Evolutionary conservation across 2,888 invertebrate species (phyloP).

Genomic region (Schizaphis graminum): DNA sequence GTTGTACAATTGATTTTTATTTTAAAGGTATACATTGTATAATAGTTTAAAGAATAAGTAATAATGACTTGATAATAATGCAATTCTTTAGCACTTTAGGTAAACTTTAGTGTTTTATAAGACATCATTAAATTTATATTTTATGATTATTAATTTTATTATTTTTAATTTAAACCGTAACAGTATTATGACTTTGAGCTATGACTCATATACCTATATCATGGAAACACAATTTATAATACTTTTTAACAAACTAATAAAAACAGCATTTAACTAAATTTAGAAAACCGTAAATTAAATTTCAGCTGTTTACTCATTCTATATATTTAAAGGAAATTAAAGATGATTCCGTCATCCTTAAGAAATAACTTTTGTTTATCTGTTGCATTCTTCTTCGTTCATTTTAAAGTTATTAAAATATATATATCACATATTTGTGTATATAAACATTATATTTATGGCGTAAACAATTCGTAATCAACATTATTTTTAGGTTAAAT

Average conservation of each 20-base stretch:
- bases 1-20: background rate
- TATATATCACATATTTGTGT: background rate
- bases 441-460: background rate
- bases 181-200: background rate
- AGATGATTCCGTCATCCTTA: background rate
- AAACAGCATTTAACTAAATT: constrained; percentile 8
- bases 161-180: background rate
- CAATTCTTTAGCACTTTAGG: too few species aligned
- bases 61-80: too few species aligned
- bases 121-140: background rate
- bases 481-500: background rate
- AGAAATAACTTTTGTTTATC: constrained; percentile 38
- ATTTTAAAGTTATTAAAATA: background rate
- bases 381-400: background rate
- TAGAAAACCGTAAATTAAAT: constrained; percentile 31
- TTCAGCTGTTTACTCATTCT: background rate
- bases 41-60: too few species aligned
- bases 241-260: background rate
- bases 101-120: background rate
- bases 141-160: background rate
- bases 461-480: background rate
- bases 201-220: background rate
- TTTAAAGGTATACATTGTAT: background rate
- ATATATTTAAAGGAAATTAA: background rate
- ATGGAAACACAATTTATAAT: background rate